A percentile compares a stretch with the other conserved stretches of the same genome.
Evolutionary conservation across 53 echinoderm and acorn worm genomes (phyloP).

Genomic region (Henricia sp.): DNA sequence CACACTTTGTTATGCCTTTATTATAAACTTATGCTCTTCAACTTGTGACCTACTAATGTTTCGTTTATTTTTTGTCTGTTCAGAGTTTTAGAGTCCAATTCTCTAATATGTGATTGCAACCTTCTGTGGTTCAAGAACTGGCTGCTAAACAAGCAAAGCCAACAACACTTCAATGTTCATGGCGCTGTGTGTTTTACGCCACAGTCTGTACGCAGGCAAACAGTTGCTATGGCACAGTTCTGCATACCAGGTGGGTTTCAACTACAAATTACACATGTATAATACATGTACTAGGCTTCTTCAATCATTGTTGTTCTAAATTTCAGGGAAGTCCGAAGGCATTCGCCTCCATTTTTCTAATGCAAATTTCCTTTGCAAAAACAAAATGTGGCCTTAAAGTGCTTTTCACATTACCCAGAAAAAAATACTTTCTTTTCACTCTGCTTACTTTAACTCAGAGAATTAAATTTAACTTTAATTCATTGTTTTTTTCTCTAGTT

Average conservation of each 20-base stretch:
- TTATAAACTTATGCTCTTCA: background rate
- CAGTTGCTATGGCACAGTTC: background rate
- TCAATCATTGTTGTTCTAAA: no score
- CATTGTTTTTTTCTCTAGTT: constrained; percentile 9
- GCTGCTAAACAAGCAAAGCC: constrained; percentile 33
- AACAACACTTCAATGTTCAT: background rate
- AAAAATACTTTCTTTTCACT: no score
- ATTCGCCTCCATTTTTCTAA: no score
- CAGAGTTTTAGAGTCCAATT: constrained; percentile 46
- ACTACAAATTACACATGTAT: no score
- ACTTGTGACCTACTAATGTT: background rate
- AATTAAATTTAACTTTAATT: background rate
- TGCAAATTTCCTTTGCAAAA: no score
- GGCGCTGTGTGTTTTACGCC: constrained; percentile 42
- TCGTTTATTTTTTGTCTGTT: background rate
- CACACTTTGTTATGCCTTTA: background rate
- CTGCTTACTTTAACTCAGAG: no score
- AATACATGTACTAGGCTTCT: no score
- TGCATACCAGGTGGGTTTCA: constrained; percentile 18
- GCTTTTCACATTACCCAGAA: no score
- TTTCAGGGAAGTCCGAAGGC: no score
- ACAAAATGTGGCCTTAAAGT: no score
- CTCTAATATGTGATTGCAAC: constrained; percentile 60
- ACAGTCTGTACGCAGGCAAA: background rate
- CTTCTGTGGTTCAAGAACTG: constrained; percentile 67